Evolutionary conservation across 2,113 vertebrate genomes (phyloP), one percentile per base, ranked within the genome.

Genomic region (Tragulus kanchil): DNA sequence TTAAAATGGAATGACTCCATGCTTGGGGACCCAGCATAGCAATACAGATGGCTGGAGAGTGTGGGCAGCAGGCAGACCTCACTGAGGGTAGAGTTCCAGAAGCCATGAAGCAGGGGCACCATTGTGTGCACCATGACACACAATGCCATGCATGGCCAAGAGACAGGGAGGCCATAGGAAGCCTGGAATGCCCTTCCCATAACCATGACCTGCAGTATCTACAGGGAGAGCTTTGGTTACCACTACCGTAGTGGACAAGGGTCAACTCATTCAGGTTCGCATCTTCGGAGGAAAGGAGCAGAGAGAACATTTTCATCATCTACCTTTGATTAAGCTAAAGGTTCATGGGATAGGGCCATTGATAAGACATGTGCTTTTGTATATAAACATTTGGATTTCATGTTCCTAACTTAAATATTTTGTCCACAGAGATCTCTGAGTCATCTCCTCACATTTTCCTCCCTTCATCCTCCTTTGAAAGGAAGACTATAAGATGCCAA

Each of bases 371-470:
- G 65, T 78, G 52, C 71, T 84, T 81, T 87, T 93, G 85, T 75
- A 89, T 21, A 89, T 52, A 95, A 94, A 93, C 91, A 85, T 92
- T 88, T 95, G 42, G 69, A 93, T 77, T 77, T 84, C 62, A 62
- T 84, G 69, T 42, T 94, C 78, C 71, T 82, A 61, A 54, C 92
- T 96, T 93, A 95, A 97, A 94, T 64, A 92, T 96, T 86, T 92
- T 94, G 65, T 94, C 85, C 77, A 92, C 42, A 94, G 83, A 93
- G 67, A 83, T 59, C 50, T 95, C 83, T 92, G 89, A 96, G 73
- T 96, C 97, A 93, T 86, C 62, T 54, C 45, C 28, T 94, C 88
- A 90, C 59, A 95, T 87, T n/a, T 73, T 56, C 61, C 56, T 95
- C 48, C 65, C 56, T 89, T 82, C 78, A 59, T 36, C 86, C 59